phyloP scores from a whole-genome alignment of 2,113 vertebrate species.

The Carassius carassius region DNA sequence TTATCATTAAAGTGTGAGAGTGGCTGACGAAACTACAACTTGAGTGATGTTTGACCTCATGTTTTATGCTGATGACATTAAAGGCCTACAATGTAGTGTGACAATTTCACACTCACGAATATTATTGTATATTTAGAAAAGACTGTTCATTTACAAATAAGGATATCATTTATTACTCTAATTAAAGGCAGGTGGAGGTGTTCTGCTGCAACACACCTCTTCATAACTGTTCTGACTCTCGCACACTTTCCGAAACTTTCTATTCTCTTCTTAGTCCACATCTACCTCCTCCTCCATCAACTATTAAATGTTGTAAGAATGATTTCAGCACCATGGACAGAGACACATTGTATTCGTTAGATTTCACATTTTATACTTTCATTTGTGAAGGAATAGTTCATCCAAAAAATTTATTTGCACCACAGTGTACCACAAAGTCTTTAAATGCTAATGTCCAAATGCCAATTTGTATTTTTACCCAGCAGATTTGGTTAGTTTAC shows the following conservation, averaged over 20 bases:
- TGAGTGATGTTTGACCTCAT: not conserved
- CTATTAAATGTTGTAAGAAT: not conserved
- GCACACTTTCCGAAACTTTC: too few species aligned
- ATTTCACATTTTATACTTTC: not conserved
- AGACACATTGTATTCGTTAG: too few species aligned
- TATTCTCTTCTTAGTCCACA: too few species aligned
- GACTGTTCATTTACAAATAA: not conserved
- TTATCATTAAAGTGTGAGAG: not conserved
- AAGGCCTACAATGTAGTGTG: not conserved
- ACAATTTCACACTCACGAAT: not conserved
- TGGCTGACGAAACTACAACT: not conserved
- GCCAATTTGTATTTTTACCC: not conserved
- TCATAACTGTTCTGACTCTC: too few species aligned
- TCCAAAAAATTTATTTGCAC: not conserved
- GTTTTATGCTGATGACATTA: not conserved
- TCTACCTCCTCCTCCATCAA: too few species aligned
- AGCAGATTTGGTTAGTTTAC: not conserved
- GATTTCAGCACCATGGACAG: constrained; percentile 14
- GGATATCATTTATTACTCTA: not conserved
- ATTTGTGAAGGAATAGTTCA: not conserved
- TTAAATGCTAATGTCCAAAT: not conserved
- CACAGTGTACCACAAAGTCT: too few species aligned
- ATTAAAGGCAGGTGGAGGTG: not conserved
- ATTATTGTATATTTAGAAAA: not conserved
- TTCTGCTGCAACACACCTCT: not conserved